Percentiles rank a stretch among this genome's conserved stretches.
phyloP scores from a whole-genome alignment of 1,140 invertebrate genomes.

The Rhopalosiphum maidis region DNA sequence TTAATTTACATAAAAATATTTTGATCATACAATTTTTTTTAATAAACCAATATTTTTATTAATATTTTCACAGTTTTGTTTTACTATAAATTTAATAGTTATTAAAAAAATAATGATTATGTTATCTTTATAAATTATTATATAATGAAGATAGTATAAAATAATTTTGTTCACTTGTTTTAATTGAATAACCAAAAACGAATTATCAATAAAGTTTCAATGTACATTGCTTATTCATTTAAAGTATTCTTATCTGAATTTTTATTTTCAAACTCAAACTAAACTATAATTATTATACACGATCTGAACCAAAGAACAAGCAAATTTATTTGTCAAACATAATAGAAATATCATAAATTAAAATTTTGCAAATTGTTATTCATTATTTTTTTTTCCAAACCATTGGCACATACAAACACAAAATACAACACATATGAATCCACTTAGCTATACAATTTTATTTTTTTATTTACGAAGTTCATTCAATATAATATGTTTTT shows the following conservation, averaged over 20 bases:
- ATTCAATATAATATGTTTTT: background rate
- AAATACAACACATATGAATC: background rate
- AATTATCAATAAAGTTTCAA: background rate
- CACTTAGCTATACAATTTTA: background rate
- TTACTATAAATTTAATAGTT: too few relatives aligned
- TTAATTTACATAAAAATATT: background rate
- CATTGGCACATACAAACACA: background rate
- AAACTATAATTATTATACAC: background rate
- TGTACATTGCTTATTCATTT: background rate
- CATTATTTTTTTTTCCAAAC: background rate
- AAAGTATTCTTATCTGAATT: background rate
- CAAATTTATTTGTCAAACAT: background rate
- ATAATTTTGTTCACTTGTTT: background rate
- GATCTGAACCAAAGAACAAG: background rate
- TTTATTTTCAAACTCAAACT: background rate
- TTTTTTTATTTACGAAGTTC: background rate
- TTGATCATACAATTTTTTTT: background rate
- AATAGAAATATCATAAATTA: background rate
- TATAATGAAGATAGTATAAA: background rate
- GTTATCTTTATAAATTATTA: too few relatives aligned
- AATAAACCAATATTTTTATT: background rate
- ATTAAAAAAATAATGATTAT: too few relatives aligned
- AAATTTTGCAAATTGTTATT: background rate
- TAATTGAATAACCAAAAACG: background rate
- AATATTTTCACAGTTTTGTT: too few relatives aligned